Base-by-base conservation (phyloP, 2,888 invertebrate genomes). In the Drosophila pseudotakahashii region DNA sequence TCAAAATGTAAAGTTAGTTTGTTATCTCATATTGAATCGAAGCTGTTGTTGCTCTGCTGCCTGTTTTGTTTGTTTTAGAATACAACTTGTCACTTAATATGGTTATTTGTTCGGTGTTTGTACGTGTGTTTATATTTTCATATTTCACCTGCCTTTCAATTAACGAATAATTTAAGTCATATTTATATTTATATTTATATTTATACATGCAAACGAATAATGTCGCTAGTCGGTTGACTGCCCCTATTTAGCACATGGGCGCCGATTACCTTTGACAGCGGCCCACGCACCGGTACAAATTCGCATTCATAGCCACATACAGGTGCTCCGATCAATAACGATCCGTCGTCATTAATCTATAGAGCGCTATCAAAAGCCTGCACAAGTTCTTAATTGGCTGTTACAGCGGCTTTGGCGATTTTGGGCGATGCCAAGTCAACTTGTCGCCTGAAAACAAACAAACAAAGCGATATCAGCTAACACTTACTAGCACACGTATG, bases 111-210 rank as follows among this genome's bases (percentile, higher is more conserved):
- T 78, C 63, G 37, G 34, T 66, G 34, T 68, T 47, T 73, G 57
- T 59, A 19, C 62, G 41, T 70, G 19, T 57, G 60, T 61, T 37
- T 58, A n/a, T 50, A 73, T 75, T 68, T 45, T 26, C 26, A 26
- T 13, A 76, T 81, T 79, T 79, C 73, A 79, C 77, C 73, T 66
- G 81, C 64, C 55, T 37, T 53, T 57, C 54, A 73, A 71, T 76
- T 73, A 57, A 67, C 69, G 48, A 72, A 69, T 77, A 79, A 70
- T 85, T 77, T 73, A 73, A 88, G 64, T 88, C 86, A 85, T 58
- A 82, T 79, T 77, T 69, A 71, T 70, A 76, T 72, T 78, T 76
- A 85, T 58, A 82, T 79, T 77, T 69, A 71, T 70, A 76, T 72
- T 78, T 76, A 66, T 59, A 64, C 70, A 79, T 72, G 67, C 77